Percentiles rank a stretch among this genome's conserved stretches.
phyloP scores from a whole-genome alignment of 2,888 invertebrate genomes.

The Macaria notata region DNA sequence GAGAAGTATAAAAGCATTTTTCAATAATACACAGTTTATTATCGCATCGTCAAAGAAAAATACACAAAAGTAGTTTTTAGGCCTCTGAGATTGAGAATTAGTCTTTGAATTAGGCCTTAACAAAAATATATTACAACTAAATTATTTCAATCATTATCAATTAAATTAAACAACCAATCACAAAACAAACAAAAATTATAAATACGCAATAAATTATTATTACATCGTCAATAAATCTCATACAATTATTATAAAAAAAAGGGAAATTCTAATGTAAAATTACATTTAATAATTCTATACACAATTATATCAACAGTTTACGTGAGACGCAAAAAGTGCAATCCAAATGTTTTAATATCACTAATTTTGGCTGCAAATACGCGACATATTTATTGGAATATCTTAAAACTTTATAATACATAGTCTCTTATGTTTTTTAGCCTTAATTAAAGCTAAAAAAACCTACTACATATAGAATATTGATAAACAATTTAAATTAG shows the following conservation, averaged over 20 bases:
- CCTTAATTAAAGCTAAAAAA: too few species aligned
- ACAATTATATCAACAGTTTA: constrained; percentile 72
- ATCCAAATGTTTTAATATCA: constrained; percentile 49
- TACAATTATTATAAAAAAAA: constrained; percentile 38
- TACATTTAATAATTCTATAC: constrained; percentile 66
- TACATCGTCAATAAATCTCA: constrained; percentile 31
- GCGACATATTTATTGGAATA: constrained; percentile 6
- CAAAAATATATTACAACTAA: constrained; percentile 20
- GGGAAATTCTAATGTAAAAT: constrained; percentile 58
- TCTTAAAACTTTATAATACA: background rate
- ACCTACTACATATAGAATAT: too few species aligned
- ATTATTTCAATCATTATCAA: constrained; percentile 11
- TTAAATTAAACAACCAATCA: constrained; percentile 24
- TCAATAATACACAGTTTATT: constrained; percentile 77
- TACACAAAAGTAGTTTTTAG: constrained; percentile 34
- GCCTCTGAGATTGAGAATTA: constrained; percentile 31
- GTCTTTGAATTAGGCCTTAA: constrained; percentile 40
- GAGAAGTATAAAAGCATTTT: constrained; percentile 13
- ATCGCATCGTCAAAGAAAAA: constrained; percentile 68
- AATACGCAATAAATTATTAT: constrained; percentile 34
- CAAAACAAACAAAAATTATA: constrained; percentile 19
- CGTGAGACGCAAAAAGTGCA: constrained; percentile 78
- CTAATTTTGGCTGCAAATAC: constrained; percentile 33
- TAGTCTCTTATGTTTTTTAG: background rate
- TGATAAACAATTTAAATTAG: too few species aligned